Base-by-base conservation (phyloP, 2,888 invertebrate genomes). In the Watsonalla binaria region DNA sequence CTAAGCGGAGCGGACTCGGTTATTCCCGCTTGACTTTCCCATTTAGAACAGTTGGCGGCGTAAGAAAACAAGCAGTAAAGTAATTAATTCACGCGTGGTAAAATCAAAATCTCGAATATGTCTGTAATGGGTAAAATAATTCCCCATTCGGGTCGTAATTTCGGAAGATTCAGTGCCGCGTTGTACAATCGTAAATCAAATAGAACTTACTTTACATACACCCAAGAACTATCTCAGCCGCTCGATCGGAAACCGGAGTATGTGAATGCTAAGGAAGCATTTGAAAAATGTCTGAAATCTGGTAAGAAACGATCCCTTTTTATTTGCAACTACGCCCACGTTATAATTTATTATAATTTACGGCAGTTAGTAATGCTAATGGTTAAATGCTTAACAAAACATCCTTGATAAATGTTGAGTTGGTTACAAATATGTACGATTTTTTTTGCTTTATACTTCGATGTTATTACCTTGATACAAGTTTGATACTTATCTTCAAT, bases 221-320 rank as follows among this genome's bases (percentile, higher is more conserved):
- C 94, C 24, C 94, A 94, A 61, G 96, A 97, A 79, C 93, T 97
- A 47, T 93, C 96, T 45, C 96, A 96, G 86, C 96, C 96, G 11
- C 85, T 95, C 65, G 92, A 94, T 37, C 92, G 94, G 61, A 93
- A 93, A 59, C 96, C 97, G 0, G 93, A 94, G 81, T 94, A 92
- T 89, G 90, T 94, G 14, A 90, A 93, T 6, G 93, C 96, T 0
- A 94, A 95, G 55, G 94, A 97, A 72, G 97, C 96, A 2, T 95
- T 97, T 51, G 91, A 93, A 74, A 93, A 93, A 76, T 82, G 88
- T 59, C 92, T 98, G 53, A 93, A 96, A 84, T 97, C 97, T 62
- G 96, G 97, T 97, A 92, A 90, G 89, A 78, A 42, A 24, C 24
- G 59, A 54, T 52, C 52, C 56, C 53, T 54, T 15, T 45, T 52